Conservation (phyloP, 2,797 vertebrate genomes). For the Phalanger gymnotis region DNA sequence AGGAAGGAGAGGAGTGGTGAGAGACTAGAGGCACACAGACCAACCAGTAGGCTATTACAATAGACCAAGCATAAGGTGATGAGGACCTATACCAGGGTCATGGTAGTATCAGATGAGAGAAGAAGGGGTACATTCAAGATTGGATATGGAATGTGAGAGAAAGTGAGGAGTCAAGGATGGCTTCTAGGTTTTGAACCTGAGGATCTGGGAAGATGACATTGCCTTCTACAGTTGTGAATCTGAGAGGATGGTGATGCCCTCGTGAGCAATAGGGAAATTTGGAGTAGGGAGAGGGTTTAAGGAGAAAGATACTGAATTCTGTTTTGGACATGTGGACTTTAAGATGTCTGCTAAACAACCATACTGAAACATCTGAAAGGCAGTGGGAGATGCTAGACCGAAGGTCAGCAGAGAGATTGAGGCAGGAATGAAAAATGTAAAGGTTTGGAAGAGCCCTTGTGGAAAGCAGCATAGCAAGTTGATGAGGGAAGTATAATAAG, state of each 20-base stretch:
- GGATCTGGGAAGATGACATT: background rate
- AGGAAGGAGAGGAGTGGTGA: background rate
- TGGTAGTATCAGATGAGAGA: background rate
- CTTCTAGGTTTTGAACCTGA: background rate
- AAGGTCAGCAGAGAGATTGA: background rate
- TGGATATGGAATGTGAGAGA: background rate
- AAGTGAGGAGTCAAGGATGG: background rate
- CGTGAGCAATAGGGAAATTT: background rate
- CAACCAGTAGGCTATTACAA: background rate
- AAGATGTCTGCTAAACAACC: background rate
- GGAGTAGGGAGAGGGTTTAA: background rate
- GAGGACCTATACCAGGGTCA: background rate
- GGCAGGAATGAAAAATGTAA: background rate
- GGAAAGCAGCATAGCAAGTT: background rate
- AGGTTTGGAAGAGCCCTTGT: background rate
- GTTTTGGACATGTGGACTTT: background rate
- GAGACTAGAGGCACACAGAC: background rate
- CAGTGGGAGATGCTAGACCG: background rate
- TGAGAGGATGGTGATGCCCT: background rate
- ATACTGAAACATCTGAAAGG: background rate
- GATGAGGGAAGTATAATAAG: background rate
- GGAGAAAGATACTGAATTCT: background rate
- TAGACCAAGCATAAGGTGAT: background rate
- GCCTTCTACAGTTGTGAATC: background rate
- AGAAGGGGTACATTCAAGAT: background rate